Evolutionary conservation across 2,113 vertebrate genomes (phyloP), one percentile per base, ranked within the genome.

Genomic region (Machaerirhynchus nigripectus): DNA sequence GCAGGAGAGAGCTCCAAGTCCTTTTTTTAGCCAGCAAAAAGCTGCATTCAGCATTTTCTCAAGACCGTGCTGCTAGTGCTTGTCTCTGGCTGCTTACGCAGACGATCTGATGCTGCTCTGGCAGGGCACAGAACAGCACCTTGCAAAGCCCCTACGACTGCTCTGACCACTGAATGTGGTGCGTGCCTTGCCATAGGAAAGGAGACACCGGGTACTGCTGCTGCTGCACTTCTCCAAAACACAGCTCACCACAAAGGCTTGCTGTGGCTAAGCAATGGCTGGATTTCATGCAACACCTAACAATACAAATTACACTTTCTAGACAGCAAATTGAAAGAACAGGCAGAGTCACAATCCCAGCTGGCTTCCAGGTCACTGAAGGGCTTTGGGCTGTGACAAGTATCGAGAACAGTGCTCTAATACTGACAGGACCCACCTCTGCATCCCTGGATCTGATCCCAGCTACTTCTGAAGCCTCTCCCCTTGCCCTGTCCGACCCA

Each of bases 1-100:
- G 96, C 89, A 70, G 91, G 89, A 85, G 81, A 90, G 89, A 42
- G 14, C 75, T 93, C 81, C 39, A 24, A 76, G 91, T 57, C 77
- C 50, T 80, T 73, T 82, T 53, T 95, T 85, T 69, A 96, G 91
- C 69, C 84, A 94, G 70, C 50, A 80, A 94, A 96, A 81, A 70
- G 50, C 92, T 52, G 59, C 68, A n/a, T 57, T 91, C 85, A 96
- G 94, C 95, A 47, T 73, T 94, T 95, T 84, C 67, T 88, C 55
- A 46, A 50, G 91, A 16, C 75, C 39, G 4, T 24, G 67, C 87
- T 94, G 94, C 74, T 80, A 40, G 30, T 42, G 52, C 28, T 89
- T 47, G 68, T 79, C 73, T 35, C 26, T 33, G 35, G 23, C 85
- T 95, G 64, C 69, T 87, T 13, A 64, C 2, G 5, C 6, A 15